Conservation (phyloP, 2,113 vertebrate species). For the Formicarius rufipectus region DNA sequence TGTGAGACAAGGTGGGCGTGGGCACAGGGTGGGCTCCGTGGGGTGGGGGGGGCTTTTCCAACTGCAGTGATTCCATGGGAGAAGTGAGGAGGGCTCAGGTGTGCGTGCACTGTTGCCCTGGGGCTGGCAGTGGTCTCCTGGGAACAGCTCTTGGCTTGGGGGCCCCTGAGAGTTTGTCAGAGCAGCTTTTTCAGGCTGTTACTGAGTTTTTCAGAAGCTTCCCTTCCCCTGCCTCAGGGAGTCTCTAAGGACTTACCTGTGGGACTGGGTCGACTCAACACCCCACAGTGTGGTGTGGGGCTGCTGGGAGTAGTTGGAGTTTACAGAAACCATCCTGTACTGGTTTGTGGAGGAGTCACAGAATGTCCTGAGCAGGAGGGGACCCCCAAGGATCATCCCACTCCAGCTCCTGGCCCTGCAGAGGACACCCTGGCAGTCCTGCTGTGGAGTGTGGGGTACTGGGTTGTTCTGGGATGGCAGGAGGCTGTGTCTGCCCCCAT, state of each 20-base stretch:
- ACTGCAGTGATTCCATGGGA: fast-evolving
- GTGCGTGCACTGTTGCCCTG: not conserved
- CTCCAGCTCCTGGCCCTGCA: not conserved
- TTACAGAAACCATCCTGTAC: not conserved
- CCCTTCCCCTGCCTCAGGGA: fast-evolving
- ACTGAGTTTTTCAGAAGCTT: not conserved
- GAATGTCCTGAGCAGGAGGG: not conserved
- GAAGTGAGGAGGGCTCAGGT: not conserved
- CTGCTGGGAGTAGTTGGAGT: not conserved
- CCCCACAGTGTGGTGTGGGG: too few relatives aligned
- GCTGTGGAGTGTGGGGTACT: too few relatives aligned
- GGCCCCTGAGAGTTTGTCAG: not conserved
- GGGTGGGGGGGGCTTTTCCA: not conserved
- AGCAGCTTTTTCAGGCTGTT: not conserved
- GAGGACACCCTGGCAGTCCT: not conserved
- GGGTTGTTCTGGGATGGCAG: not conserved
- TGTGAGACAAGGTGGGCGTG: not conserved
- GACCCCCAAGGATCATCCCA: not conserved
- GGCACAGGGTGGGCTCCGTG: fast-evolving
- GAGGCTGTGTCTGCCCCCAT: not conserved
- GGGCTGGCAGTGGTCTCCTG: not conserved
- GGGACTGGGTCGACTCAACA: too few relatives aligned
- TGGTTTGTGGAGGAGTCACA: not conserved
- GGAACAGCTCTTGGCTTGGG: not conserved
- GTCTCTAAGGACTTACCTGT: not conserved